Evolutionary conservation across 2,888 invertebrate genomes (phyloP).

Genomic region (Agriopis marginaria): DNA sequence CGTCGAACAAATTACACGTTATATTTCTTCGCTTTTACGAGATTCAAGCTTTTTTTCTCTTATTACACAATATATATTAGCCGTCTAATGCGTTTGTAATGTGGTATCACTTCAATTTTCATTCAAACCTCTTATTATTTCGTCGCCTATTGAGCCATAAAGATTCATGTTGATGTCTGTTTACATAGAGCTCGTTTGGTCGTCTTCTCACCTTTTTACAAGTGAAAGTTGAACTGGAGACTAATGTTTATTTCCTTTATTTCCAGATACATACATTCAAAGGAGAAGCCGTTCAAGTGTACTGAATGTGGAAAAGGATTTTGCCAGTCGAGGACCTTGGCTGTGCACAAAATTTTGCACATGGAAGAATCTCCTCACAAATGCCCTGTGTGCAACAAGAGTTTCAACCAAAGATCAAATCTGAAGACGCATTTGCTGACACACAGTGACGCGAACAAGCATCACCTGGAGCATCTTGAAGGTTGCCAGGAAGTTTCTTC

Average conservation of each 20-base stretch:
- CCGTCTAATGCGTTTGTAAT: conserved; percentile 72
- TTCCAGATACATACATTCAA: conserved; percentile 98
- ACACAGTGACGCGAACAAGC: conserved; percentile 90
- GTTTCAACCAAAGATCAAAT: conserved; percentile 97
- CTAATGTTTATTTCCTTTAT: conserved; percentile 66
- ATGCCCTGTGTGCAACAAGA: conserved; percentile 94
- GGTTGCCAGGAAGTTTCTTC: conserved; percentile 84
- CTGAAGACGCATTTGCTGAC: conserved; percentile 96
- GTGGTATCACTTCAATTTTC: conserved; percentile 69
- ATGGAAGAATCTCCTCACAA: conserved; percentile 97
- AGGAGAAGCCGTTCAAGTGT: conserved; percentile 99
- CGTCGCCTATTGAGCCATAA: conserved; percentile 65
- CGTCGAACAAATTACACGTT: conserved; percentile 84
- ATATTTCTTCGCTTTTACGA: conserved; percentile 85
- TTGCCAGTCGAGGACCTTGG: conserved; percentile 98
- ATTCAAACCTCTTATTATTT: conserved; percentile 65
- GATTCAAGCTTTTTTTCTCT: conserved; percentile 73
- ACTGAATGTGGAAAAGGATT: conserved; percentile 99
- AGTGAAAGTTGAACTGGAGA: conserved; percentile 62
- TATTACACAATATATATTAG: conserved; percentile 72
- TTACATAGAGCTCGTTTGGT: conserved; percentile 56
- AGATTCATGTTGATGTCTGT: conserved; percentile 58
- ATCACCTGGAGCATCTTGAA: conserved; percentile 80
- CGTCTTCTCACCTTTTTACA: conserved; percentile 51
- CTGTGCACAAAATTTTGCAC: conserved; percentile 97